Evolutionary conservation across 2,797 vertebrate species (phyloP), one percentile per base, ranked within the genome.

Genomic region (Paguma larvata): DNA sequence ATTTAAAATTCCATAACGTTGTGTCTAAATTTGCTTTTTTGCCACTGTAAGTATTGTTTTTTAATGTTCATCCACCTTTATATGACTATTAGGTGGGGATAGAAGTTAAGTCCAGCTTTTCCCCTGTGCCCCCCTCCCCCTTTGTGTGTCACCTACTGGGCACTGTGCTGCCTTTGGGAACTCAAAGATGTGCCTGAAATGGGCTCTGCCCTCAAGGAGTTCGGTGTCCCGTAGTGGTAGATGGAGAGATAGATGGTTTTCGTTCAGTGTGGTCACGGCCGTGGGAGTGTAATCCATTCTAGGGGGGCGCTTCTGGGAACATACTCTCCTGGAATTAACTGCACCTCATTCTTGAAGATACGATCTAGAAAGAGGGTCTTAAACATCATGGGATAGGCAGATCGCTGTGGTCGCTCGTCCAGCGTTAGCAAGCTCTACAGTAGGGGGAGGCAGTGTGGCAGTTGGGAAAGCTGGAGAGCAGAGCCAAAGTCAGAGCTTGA

Each of bases 1-100:
- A 63, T 91, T 89, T 85, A 83, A 85, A 94, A 70, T 25, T 27
- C 12, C 51, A 72, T 86, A 89, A 30, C 73, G 48, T 41, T 91
- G 44, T 82, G 77, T 9, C 48, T 53, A 72, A 16, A 18, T 91
- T 53, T 34, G 34, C 14, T 5, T 30, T 30, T 46, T 48, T 78
- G 34, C 14, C 8, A 13, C 10, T 65, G 73, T 62, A 14, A 23
- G 1, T 83, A 6, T 70, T 72, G 56, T 41, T 41, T 13, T 78
- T 51, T 30, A 46, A 63, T 75, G 77, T 16, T 73, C 14, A 6
- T 30, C n/a, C n/a, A 32, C 32, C 44, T 83, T 44, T 72, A 3
- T 44, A 34, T 80, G 78, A 97, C 44, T 65, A 80, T 51, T 53
- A 9, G 41, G 72, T 56, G 53, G 53, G 2, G 15, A 56, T 95